A percentile compares a stretch with the other conserved stretches of the same genome.
Evolutionary conservation across 2,797 vertebrate genomes (phyloP).

Genomic region (Cossypha dichroa): DNA sequence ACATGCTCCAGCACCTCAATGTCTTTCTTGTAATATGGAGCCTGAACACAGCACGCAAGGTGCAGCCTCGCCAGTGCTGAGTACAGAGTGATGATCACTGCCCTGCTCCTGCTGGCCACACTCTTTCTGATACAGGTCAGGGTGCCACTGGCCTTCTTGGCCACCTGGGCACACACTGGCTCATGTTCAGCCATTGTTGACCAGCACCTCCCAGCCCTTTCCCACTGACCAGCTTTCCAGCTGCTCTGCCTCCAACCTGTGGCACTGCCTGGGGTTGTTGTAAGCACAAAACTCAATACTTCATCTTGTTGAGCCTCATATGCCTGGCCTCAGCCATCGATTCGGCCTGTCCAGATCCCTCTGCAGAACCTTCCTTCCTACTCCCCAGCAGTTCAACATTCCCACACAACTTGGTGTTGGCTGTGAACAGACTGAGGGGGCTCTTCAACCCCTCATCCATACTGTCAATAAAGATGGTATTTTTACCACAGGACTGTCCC

Average conservation of each 20-base stretch:
- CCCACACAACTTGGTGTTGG: accelerated
- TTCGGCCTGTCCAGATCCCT: not conserved
- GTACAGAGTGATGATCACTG: not conserved
- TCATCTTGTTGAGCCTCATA: not conserved
- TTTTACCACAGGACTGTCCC: not conserved
- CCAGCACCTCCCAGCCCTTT: not conserved
- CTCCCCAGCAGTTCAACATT: not conserved
- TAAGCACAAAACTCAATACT: not conserved
- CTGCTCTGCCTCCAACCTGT: not conserved
- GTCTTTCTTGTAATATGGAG: not conserved
- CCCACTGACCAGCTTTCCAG: not conserved
- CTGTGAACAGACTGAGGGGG: not conserved
- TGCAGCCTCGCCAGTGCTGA: not conserved
- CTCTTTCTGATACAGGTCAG: not conserved
- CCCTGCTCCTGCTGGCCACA: not conserved
- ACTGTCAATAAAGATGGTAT: not conserved
- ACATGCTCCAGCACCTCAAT: not conserved
- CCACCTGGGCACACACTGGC: accelerated
- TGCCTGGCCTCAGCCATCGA: not conserved
- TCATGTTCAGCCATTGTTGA: accelerated
- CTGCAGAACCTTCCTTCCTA: not conserved
- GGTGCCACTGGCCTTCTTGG: not conserved
- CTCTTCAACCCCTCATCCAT: not conserved
- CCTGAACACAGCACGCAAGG: not conserved
- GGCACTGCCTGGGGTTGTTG: not conserved